phyloP scores from a whole-genome alignment of 2,113 vertebrate genomes.

The Nannobrachium achirus region DNA sequence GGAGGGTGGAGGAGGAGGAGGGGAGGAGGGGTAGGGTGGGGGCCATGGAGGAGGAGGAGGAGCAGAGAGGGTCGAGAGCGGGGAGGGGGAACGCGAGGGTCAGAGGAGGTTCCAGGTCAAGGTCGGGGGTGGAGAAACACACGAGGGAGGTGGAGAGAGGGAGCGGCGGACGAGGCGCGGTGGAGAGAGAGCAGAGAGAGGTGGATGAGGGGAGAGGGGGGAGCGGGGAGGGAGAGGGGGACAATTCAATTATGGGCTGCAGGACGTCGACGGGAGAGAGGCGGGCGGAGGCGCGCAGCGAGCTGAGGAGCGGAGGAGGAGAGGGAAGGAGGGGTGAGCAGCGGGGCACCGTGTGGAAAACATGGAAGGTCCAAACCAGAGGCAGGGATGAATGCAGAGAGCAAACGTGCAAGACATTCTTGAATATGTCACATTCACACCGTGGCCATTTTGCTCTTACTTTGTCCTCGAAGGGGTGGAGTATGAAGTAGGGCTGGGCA shows the following conservation, averaged over 20 bases:
- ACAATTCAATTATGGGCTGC: slow-evolving; percentile 62
- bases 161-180: not conserved
- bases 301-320: slow-evolving; percentile 26
- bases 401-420: no score
- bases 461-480: no score
- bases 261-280: slow-evolving; percentile 44
- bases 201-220: not conserved
- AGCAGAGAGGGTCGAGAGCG: not conserved
- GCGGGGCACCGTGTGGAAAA: not conserved
- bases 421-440: no score
- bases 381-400: not conserved
- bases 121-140: slow-evolving; percentile 26
- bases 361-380: not conserved
- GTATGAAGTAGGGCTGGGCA: no score
- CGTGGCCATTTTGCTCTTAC: no score
- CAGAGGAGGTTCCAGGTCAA: not conserved
- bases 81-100: not conserved
- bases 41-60: not conserved
- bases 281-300: slow-evolving; percentile 23
- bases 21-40: slow-evolving; percentile 4
- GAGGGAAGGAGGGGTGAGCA: not conserved
- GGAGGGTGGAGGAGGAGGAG: slow-evolving; percentile 7
- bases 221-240: slow-evolving; percentile 18
- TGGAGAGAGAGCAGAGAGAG: not conserved
- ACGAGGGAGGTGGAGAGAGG: slow-evolving; percentile 42